Evolutionary conservation across 2,797 vertebrate genomes (phyloP), one percentile per base, ranked within the genome.

Genomic region (Fistularia tabacaria): DNA sequence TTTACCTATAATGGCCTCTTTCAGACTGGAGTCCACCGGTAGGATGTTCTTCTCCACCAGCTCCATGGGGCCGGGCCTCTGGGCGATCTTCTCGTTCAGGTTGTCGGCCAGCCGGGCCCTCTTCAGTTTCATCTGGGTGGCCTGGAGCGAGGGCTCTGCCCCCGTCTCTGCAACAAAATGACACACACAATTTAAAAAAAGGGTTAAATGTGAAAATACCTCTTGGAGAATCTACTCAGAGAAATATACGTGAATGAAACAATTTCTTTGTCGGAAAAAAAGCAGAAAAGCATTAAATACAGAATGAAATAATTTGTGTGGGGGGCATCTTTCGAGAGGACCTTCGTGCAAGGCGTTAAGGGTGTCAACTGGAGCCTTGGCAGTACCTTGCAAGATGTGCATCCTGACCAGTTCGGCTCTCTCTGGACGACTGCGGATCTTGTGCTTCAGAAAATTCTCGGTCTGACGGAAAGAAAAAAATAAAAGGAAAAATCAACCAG

Each of bases 1-100:
- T 71, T 94, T 90, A 92, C 97, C 96, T 81, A 94, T 97, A 61
- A 99, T 97, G 12, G 96, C 96, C 85, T 97, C 92, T 80, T 99
- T 98, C 36, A 99, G 87, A 1, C 88, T 97, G 71, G 93, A 95
- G 66, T 96, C 96, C 42, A 99, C 96, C 0, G 97, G 96, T 51
- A 99, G 85, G 81, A 99, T 99, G 85, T 99, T 99, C 72, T 99
- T 99, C 89, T 97, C 94, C 58, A 99, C 94, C 76, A 99, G 90
- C 82, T 99, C 97, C 95, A 99, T 93, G 1, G 97, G 97, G 1
- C 97, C 97, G 5, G 97, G 97, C 43, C 97, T 90, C 66, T 99
- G 97, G 43, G 97, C 92, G 41, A 99, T 94, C 87, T 97, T 99
- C 80, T 99, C 97, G 14, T 99, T 99, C 51, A 99, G 90, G 77